Evolutionary conservation across 2,888 invertebrate genomes (phyloP).

Genomic region (Brenthis daphne): DNA sequence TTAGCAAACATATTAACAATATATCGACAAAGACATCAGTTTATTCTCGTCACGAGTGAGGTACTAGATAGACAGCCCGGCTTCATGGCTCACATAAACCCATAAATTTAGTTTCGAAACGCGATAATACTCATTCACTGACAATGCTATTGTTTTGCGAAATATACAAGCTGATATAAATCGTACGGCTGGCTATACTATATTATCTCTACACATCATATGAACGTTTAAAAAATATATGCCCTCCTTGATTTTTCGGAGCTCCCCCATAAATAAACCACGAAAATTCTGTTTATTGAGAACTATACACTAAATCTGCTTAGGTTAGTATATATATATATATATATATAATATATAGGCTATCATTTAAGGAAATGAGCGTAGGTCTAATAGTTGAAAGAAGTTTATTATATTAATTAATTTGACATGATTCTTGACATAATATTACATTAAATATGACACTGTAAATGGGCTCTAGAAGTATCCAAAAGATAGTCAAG

Average conservation of each 20-base stretch:
- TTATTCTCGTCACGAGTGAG: conserved; percentile 59
- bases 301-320: no score
- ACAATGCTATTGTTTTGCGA: conserved; percentile 45
- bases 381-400: no score
- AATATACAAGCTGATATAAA: conserved; percentile 32
- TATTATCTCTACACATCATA: conserved; percentile 14
- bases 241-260: background rate
- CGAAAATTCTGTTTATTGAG: no score
- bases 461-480: no score
- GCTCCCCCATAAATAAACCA: no score
- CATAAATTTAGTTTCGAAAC: conserved; percentile 62
- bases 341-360: no score
- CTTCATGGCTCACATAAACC: conserved; percentile 55
- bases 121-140: conserved; percentile 67
- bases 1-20: conserved; percentile 9
- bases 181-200: conserved; percentile 13
- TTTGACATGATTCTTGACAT: no score
- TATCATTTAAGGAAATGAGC: no score
- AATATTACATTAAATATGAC: no score
- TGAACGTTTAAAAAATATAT: background rate
- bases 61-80: conserved; percentile 65
- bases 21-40: conserved; percentile 36
- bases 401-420: no score
- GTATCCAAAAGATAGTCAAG: no score
- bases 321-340: no score